A percentile compares a stretch with the other conserved stretches of the same genome.
These are phyloP conservation scores for Hydrochoerus hydrochaeris DNA, from an alignment of 2,113 vertebrate genomes.

Conservation along the genomic window DNA sequence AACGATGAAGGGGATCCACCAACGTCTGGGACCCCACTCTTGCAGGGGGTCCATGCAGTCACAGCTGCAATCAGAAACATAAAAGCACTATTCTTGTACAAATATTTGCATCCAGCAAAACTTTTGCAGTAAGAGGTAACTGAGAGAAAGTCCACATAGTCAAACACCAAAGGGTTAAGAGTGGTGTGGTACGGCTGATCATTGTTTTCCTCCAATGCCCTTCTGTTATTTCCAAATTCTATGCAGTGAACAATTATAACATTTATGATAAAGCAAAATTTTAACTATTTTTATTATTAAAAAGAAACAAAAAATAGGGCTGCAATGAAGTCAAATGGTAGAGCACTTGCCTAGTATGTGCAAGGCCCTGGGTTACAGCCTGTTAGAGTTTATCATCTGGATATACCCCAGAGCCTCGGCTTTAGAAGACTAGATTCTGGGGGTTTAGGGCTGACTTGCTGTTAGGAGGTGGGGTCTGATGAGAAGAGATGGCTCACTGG, in stretches of 20 bases:
- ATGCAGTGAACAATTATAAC: slow-evolving; percentile 26
- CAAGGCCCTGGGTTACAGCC: not conserved
- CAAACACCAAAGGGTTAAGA: slow-evolving; percentile 41
- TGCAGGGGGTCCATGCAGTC: not conserved
- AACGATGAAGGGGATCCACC: not conserved
- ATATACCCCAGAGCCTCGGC: not conserved
- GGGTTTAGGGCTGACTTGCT: not conserved
- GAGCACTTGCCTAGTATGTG: not conserved
- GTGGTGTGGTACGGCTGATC: not conserved
- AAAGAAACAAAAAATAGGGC: not conserved
- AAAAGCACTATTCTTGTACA: not conserved
- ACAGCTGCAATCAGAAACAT: not conserved
- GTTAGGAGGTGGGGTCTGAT: not conserved
- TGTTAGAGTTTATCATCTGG: not conserved
- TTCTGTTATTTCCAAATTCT: slow-evolving; percentile 53
- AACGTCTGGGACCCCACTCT: not conserved
- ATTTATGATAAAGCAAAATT: slow-evolving; percentile 51
- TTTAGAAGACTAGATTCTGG: not conserved
- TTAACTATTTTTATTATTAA: slow-evolving; percentile 62
- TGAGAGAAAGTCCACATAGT: slow-evolving; percentile 18
- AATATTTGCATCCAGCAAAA: not conserved
- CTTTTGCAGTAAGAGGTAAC: not conserved
- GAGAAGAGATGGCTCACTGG: not conserved
- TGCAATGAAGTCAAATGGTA: not conserved
- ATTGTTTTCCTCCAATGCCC: slow-evolving; percentile 17